phyloP scores from a whole-genome alignment of 2,113 vertebrate species.

The Tapirus terrestris region DNA sequence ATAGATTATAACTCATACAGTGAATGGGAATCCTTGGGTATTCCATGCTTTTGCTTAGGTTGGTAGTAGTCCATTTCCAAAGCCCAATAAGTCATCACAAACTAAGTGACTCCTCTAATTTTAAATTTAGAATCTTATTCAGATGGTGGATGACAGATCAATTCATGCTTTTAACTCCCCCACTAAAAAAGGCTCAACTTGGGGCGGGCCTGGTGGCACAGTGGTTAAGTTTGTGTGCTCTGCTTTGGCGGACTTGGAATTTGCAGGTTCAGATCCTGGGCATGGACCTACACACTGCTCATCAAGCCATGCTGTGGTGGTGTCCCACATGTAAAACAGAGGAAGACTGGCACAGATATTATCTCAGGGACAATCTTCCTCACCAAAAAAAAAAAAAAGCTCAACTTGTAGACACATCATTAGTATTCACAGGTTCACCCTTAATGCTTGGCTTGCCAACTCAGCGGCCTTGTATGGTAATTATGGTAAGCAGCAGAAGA shows the following conservation, averaged over 20 bases:
- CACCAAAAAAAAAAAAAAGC: too few relatives aligned
- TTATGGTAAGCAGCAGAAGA: background rate
- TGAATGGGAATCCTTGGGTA: background rate
- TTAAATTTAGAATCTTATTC: background rate
- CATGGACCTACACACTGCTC: too few relatives aligned
- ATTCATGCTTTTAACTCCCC: background rate
- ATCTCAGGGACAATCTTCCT: too few relatives aligned
- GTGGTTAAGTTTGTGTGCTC: too few relatives aligned
- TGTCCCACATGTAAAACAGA: too few relatives aligned
- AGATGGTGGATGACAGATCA: background rate
- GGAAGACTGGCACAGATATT: too few relatives aligned
- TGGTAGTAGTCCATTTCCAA: background rate
- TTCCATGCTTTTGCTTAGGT: background rate
- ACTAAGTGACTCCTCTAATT: background rate
- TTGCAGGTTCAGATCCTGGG: too few relatives aligned
- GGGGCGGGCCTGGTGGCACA: too few relatives aligned
- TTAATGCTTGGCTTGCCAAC: background rate
- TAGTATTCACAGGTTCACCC: background rate
- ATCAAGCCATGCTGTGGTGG: too few relatives aligned
- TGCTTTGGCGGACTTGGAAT: too few relatives aligned
- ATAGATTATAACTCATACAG: background rate
- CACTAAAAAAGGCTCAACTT: background rate
- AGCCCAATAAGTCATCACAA: background rate
- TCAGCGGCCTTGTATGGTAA: background rate
- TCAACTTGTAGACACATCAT: background rate